Conservation (phyloP, 2,797 vertebrate genomes). For the Catamblyrhynchus diadema region DNA sequence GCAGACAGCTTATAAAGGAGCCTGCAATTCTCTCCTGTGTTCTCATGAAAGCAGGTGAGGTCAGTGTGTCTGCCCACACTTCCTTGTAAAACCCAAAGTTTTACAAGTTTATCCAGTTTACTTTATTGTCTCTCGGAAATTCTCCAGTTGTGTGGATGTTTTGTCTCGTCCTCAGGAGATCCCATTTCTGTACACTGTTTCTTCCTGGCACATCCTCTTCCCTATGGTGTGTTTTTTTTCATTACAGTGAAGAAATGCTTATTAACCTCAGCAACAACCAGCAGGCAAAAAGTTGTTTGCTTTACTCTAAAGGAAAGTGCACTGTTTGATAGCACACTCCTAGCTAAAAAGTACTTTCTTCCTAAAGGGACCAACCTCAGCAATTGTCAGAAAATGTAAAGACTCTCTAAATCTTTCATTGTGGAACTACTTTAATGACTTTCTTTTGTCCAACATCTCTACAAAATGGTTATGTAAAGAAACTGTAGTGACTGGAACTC, state of each 20-base stretch:
- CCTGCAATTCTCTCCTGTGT: not conserved
- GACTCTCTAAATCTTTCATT: not conserved
- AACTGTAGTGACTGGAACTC: not conserved
- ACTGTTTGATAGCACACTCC: not conserved
- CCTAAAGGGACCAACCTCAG: not conserved
- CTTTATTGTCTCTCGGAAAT: not conserved
- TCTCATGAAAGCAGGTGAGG: not conserved
- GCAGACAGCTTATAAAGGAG: not conserved
- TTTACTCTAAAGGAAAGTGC: not conserved
- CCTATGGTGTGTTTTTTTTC: not conserved
- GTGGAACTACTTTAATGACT: not conserved
- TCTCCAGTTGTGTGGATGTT: not conserved
- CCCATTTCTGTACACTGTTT: not conserved
- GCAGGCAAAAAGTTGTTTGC: not conserved
- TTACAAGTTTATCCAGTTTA: not conserved
- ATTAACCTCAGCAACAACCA: not conserved
- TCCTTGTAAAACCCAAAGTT: not conserved
- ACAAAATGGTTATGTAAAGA: slow-evolving; percentile 1
- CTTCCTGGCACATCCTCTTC: not conserved
- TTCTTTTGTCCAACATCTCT: slow-evolving; percentile 2
- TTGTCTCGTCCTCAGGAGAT: not conserved
- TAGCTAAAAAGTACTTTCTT: not conserved
- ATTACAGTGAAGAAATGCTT: not conserved
- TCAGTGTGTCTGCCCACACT: not conserved
- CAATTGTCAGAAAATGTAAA: not conserved